These are phyloP conservation scores for Leptopilina boulardi DNA, from an alignment of 1,140 invertebrate species.

Conservation along the genomic window DNA sequence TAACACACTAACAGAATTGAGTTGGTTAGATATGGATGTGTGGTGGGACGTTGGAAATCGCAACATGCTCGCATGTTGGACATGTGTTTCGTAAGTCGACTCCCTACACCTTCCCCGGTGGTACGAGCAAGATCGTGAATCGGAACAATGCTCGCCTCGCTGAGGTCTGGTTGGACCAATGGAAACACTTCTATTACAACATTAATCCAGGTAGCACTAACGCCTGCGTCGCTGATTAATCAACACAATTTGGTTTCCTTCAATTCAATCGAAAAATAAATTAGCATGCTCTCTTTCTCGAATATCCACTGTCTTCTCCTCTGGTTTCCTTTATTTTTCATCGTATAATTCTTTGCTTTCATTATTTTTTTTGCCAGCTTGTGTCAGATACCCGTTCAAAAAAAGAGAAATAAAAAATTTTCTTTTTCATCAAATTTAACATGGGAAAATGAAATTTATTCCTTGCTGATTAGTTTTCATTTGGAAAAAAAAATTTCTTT, in stretches of 20 bases:
- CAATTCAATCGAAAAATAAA: not conserved
- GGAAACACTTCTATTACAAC: conserved; percentile 98
- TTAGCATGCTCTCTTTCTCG: conserved; percentile 43
- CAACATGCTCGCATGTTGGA: conserved; percentile 94
- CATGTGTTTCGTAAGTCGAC: conserved; percentile 99
- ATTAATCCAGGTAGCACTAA: conserved; percentile 92
- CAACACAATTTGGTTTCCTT: conserved; percentile 47
- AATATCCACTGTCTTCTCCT: conserved; percentile 44
- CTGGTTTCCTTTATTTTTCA: conserved; percentile 43
- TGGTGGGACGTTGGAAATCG: conserved; percentile 93
- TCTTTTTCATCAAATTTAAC: not conserved
- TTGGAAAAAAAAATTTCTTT: no score
- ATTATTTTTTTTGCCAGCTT: conserved; percentile 41
- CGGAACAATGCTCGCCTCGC: conserved; percentile 98
- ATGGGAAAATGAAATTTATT: not conserved
- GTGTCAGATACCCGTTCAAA: conserved; percentile 71
- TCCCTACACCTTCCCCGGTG: conserved; percentile 99
- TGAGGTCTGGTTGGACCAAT: conserved; percentile 98
- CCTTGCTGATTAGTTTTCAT: no score
- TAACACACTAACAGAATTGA: conserved; percentile 75
- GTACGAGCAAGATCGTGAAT: conserved; percentile 98
- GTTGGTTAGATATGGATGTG: conserved; percentile 96
- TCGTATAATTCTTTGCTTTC: conserved; percentile 35
- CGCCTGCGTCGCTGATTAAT: conserved; percentile 54
- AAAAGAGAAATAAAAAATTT: not conserved